Evolutionary conservation across 2,888 invertebrate genomes (phyloP).

Genomic region (Pilophorus perplexus): DNA sequence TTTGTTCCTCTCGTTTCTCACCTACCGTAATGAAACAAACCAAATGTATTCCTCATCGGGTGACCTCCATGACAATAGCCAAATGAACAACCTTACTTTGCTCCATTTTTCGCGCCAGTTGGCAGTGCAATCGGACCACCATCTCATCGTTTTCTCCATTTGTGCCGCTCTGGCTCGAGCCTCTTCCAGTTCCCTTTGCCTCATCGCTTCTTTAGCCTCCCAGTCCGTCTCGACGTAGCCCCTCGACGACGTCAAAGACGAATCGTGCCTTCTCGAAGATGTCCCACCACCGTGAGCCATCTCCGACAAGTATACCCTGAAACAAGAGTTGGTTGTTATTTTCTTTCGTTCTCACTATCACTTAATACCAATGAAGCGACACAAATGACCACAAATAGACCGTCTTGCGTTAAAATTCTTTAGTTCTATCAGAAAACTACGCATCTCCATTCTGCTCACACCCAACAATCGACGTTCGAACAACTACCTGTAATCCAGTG

Average conservation of each 20-base stretch:
- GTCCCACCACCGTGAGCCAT: constrained; percentile 54
- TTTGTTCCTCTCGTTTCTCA: constrained; percentile 88
- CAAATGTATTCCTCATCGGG: no score
- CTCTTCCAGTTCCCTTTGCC: constrained; percentile 84
- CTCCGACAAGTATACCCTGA: constrained; percentile 31
- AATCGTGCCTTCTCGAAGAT: constrained; percentile 58
- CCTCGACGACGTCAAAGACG: constrained; percentile 44
- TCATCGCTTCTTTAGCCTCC: constrained; percentile 72
- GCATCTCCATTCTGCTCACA: neutral
- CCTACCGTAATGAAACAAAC: constrained; percentile 52
- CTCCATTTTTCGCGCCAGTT: constrained; percentile 97
- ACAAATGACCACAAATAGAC: neutral
- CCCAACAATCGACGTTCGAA: neutral
- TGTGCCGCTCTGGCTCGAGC: constrained; percentile 90
- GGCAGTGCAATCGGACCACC: constrained; percentile 98
- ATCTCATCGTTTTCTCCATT: constrained; percentile 99
- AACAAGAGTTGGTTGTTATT: no score
- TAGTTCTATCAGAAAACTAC: neutral
- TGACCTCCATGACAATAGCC: no score
- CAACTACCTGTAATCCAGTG: constrained; percentile 34
- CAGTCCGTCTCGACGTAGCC: constrained; percentile 62
- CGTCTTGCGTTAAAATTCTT: neutral
- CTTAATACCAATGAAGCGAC: neutral
- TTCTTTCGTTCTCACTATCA: no score
- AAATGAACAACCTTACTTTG: no score